Percentiles rank a stretch among this genome's conserved stretches.
phyloP scores from a whole-genome alignment of 2,888 invertebrate genomes.

The Drosophila trichaetosa region DNA sequence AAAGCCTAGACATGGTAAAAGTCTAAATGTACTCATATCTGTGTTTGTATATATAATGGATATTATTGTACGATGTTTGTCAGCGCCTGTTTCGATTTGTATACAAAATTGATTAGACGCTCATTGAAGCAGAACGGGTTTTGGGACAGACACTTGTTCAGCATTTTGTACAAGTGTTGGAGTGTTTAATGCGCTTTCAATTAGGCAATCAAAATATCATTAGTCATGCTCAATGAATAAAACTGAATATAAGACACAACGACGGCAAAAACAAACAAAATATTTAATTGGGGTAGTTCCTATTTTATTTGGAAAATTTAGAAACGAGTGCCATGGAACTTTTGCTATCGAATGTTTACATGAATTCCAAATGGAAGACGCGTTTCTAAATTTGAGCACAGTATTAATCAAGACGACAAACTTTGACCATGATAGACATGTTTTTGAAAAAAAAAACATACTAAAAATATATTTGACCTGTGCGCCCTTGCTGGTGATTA shows the following conservation, averaged over 20 bases:
- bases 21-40: not conserved
- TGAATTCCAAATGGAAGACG: not conserved
- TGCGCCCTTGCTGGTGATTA: not conserved
- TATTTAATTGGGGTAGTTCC: not conserved
- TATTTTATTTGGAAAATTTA: not conserved
- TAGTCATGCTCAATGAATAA: slow-evolving; percentile 37
- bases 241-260: slow-evolving; percentile 14
- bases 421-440: not conserved
- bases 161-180: slow-evolving; percentile 25
- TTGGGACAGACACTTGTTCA: slow-evolving; percentile 16
- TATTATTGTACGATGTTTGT: slow-evolving; percentile 27
- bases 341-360: not conserved
- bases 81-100: slow-evolving; percentile 27
- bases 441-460: not conserved
- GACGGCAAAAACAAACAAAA: slow-evolving; percentile 19
- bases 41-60: slow-evolving; percentile 2
- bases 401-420: not conserved
- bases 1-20: not conserved
- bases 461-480: not conserved
- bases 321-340: not conserved
- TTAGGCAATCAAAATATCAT: slow-evolving; percentile 67
- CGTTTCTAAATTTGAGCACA: not conserved
- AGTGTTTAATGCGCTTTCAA: slow-evolving; percentile 52
- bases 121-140: slow-evolving; percentile 55
- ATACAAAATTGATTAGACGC: slow-evolving; percentile 26